phyloP scores from a whole-genome alignment of 2,888 invertebrate genomes.

The Volucella inflata region DNA sequence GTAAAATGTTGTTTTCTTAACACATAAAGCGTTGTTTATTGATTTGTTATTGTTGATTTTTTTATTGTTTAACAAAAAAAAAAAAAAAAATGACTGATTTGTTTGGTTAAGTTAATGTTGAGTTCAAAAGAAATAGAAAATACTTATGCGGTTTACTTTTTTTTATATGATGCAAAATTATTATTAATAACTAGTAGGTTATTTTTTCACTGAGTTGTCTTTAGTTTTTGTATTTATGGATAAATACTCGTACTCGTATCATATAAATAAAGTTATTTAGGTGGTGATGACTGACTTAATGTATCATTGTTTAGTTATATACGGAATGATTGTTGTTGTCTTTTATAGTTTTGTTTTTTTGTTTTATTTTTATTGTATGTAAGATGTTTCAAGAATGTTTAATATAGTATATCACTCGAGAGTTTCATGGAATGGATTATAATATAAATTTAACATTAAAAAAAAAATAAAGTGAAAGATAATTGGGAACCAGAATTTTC shows the following conservation, averaged over 20 bases:
- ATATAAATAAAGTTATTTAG: background rate
- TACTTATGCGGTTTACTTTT: constrained; percentile 66
- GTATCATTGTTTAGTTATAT: constrained; percentile 1
- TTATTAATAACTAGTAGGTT: background rate
- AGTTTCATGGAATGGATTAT: background rate
- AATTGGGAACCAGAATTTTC: too few species aligned
- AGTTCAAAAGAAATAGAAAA: constrained; percentile 57
- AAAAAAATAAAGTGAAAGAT: too few species aligned
- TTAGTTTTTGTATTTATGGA: background rate
- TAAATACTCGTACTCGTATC: too few species aligned
- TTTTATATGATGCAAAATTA: constrained; percentile 10
- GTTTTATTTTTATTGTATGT: constrained; percentile 3
- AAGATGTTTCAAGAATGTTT: constrained; percentile 1
- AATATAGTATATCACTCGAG: constrained; percentile 26
- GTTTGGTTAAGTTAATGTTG: constrained; percentile 69
- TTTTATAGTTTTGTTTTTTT: constrained; percentile 24
- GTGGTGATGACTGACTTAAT: constrained; percentile 17
- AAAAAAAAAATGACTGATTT: constrained; percentile 65
- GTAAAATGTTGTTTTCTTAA: constrained; percentile 80
- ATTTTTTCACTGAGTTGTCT: constrained; percentile 32
- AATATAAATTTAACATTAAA: too few species aligned
- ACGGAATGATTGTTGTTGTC: constrained; percentile 53
- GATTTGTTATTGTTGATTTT: constrained; percentile 33
- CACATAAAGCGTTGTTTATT: constrained; percentile 56
- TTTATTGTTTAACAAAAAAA: constrained; percentile 10